Evolutionary conservation across 2,113 vertebrate species (phyloP).

Genomic region (Callorhinus ursinus): DNA sequence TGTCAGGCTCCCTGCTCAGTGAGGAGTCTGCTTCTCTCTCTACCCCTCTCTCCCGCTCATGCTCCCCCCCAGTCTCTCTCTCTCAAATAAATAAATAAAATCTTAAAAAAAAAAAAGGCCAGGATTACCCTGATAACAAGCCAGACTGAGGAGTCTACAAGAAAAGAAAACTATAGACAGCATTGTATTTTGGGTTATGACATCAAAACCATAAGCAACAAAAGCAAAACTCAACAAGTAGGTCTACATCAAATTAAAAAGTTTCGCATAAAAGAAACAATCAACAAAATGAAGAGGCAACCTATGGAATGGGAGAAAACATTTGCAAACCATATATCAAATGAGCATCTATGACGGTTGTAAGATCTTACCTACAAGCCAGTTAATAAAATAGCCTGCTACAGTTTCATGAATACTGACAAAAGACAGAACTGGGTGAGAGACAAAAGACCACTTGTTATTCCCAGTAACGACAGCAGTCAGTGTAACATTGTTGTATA

Average conservation of each 20-base stretch:
- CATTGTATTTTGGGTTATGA: not conserved
- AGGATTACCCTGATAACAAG: not conserved
- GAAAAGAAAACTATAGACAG: not conserved
- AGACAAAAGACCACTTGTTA: not conserved
- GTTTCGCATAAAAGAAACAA: not conserved
- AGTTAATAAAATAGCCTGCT: not conserved
- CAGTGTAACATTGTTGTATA: not conserved
- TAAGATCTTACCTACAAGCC: not conserved
- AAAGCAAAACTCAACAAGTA: not conserved
- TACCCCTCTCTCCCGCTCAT: too few relatives aligned
- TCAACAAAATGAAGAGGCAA: not conserved
- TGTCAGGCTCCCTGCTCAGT: too few relatives aligned
- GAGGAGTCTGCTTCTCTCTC: too few relatives aligned
- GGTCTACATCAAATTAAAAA: not conserved
- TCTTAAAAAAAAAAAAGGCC: too few relatives aligned
- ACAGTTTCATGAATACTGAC: not conserved
- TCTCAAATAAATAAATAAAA: too few relatives aligned
- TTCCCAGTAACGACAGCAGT: not conserved
- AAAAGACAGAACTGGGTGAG: not conserved
- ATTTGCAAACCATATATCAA: not conserved
- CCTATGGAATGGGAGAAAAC: not conserved
- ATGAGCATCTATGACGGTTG: not conserved
- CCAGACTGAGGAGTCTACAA: not conserved
- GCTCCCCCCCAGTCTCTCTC: too few relatives aligned
- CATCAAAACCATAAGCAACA: not conserved